Evolutionary conservation across 1,140 invertebrate genomes (phyloP).

Genomic region (Aphelenchoides besseyi): DNA sequence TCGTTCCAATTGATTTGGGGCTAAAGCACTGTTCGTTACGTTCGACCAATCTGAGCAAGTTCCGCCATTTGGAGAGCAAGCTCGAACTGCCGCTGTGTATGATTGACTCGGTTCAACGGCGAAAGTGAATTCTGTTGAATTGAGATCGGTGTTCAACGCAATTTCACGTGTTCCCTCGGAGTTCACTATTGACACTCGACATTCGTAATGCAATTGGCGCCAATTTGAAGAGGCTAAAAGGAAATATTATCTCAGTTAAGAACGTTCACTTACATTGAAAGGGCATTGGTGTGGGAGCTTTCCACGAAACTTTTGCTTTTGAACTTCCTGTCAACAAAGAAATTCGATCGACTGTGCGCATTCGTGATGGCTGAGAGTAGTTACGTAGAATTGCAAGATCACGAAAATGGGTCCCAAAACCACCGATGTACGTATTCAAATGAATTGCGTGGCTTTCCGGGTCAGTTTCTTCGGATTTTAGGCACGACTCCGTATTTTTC

Average conservation of each 20-base stretch:
- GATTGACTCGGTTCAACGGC: not conserved
- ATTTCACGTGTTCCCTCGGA: conserved; percentile 8
- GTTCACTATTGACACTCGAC: not conserved
- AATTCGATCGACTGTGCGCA: conserved; percentile 39
- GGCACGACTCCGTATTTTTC: not conserved
- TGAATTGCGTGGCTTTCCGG: conserved; percentile 11
- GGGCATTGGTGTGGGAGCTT: conserved; percentile 40
- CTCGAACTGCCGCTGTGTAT: conserved; percentile 42
- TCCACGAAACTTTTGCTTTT: conserved; percentile 46
- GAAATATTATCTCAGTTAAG: not conserved
- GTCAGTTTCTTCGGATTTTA: conserved; percentile 19
- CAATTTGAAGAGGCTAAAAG: conserved; percentile 8
- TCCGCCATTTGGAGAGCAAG: conserved; percentile 24
- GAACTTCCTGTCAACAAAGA: conserved; percentile 37
- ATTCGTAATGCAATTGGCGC: conserved; percentile 2
- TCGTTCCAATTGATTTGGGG: not conserved
- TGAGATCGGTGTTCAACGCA: not conserved
- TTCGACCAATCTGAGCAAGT: conserved; percentile 39
- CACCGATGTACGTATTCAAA: conserved; percentile 16
- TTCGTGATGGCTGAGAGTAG: conserved; percentile 26
- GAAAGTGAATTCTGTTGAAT: not conserved
- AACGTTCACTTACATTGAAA: conserved; percentile 43
- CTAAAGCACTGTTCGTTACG: conserved; percentile 36
- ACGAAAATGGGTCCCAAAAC: conserved; percentile 14
- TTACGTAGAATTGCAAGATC: conserved; percentile 46